Conservation (phyloP, 2,797 vertebrate species). For the Leptodactylus fallax region DNA sequence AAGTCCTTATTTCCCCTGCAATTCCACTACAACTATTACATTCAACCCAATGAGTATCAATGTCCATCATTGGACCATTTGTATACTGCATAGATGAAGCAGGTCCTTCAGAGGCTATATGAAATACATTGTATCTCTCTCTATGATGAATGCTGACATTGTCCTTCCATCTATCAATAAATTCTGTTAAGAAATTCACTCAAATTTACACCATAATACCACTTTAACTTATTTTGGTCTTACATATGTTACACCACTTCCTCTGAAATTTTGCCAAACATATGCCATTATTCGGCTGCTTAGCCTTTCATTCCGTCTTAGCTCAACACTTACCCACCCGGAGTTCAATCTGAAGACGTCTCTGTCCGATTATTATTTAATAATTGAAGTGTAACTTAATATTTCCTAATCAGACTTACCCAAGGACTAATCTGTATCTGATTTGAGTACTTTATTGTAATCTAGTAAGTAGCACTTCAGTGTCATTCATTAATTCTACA, state of each 20-base stretch:
- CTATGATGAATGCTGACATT: too few species aligned
- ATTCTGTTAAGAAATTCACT: too few species aligned
- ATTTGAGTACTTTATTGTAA: constrained; percentile 6
- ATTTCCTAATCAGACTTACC: background rate
- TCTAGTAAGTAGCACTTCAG: constrained; percentile 8
- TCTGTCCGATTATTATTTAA: background rate
- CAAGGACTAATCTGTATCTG: background rate
- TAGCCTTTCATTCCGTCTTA: background rate
- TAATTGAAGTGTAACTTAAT: background rate
- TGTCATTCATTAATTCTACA: background rate
- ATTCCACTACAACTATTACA: too few species aligned
- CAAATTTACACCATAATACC: background rate
- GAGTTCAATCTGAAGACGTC: background rate
- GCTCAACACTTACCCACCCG: background rate
- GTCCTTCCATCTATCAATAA: too few species aligned
- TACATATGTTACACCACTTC: background rate
- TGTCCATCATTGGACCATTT: too few species aligned
- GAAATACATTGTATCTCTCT: too few species aligned
- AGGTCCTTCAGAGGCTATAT: too few species aligned
- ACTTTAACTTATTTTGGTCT: background rate
- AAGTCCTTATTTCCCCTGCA: too few species aligned
- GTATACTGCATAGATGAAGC: too few species aligned
- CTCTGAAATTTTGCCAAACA: background rate
- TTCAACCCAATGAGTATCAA: too few species aligned
- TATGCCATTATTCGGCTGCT: background rate